Conservation (phyloP, 1,140 invertebrate species). For the Hypothenemus hampei region DNA sequence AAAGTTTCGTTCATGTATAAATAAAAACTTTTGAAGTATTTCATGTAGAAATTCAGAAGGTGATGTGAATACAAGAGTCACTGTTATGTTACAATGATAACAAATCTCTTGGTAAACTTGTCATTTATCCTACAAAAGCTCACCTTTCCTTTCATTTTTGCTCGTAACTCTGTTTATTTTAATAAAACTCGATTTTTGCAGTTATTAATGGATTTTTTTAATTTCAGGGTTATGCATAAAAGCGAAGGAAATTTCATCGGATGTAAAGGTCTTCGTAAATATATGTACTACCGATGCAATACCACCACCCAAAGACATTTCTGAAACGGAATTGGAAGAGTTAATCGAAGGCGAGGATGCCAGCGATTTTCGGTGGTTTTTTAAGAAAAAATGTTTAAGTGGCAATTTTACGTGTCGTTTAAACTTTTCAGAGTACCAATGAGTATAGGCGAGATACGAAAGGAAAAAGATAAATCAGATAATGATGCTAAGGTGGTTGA, state of each 20-base stretch:
- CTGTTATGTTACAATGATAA: no score
- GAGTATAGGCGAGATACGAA: conserved; percentile 77
- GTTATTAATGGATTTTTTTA: background rate
- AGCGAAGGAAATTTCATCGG: conserved; percentile 59
- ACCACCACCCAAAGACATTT: conserved; percentile 73
- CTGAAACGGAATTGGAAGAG: conserved; percentile 66
- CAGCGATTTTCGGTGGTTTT: conserved; percentile 51
- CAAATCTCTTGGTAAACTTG: no score
- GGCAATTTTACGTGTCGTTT: background rate
- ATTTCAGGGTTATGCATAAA: conserved; percentile 79
- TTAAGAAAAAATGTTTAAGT: conserved; percentile 4
- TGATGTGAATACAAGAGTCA: no score
- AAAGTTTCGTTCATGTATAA: no score
- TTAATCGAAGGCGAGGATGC: conserved; percentile 68
- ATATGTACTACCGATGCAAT: conserved; percentile 72
- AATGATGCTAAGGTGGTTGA: conserved; percentile 66
- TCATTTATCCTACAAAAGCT: no score
- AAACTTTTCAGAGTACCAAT: conserved; percentile 63
- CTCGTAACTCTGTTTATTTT: no score
- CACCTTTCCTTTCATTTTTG: no score
- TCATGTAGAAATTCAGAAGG: no score
- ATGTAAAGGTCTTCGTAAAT: conserved; percentile 75
- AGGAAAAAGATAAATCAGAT: conserved; percentile 73
- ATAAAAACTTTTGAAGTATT: no score
- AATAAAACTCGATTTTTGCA: background rate